Conservation (phyloP, 1,140 invertebrate species). For the Aphidius ervi region DNA sequence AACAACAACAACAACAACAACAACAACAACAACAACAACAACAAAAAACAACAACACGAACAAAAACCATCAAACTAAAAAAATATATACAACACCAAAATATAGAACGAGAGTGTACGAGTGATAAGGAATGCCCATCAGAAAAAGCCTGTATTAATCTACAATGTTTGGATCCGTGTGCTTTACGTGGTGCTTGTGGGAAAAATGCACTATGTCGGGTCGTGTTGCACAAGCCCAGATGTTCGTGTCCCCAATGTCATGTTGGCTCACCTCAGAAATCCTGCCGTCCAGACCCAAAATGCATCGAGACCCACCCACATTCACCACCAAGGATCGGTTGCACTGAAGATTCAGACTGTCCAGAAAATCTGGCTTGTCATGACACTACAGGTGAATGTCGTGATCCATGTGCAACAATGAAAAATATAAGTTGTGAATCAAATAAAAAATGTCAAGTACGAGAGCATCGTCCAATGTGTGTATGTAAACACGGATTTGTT, state of each 20-base stretch:
- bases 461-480: slow-evolving; percentile 77
- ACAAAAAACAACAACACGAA: slow-evolving; percentile 49
- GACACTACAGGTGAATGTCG: slow-evolving; percentile 64
- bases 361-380: slow-evolving; percentile 70
- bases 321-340: slow-evolving; percentile 56
- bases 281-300: slow-evolving; percentile 73
- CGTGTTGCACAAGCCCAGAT: slow-evolving; percentile 75
- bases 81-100: slow-evolving; percentile 7
- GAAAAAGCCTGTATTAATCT: slow-evolving; percentile 86
- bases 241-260: slow-evolving; percentile 83
- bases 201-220: slow-evolving; percentile 82
- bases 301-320: slow-evolving; percentile 57
- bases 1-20: slow-evolving; percentile 37
- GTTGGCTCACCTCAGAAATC: slow-evolving; percentile 72
- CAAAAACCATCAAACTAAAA: slow-evolving; percentile 21
- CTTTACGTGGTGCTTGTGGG: slow-evolving; percentile 80
- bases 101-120: slow-evolving; percentile 83
- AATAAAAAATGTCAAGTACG: slow-evolving; percentile 86
- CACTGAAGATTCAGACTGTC: slow-evolving; percentile 67
- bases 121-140: slow-evolving; percentile 83
- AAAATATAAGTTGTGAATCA: slow-evolving; percentile 59
- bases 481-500: slow-evolving; percentile 83
- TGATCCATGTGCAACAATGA: slow-evolving; percentile 66
- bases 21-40: not conserved
- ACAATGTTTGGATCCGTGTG: slow-evolving; percentile 85